phyloP scores from a whole-genome alignment of 1,140 invertebrate genomes.

The Pseudomyrmex flavicornis region DNA sequence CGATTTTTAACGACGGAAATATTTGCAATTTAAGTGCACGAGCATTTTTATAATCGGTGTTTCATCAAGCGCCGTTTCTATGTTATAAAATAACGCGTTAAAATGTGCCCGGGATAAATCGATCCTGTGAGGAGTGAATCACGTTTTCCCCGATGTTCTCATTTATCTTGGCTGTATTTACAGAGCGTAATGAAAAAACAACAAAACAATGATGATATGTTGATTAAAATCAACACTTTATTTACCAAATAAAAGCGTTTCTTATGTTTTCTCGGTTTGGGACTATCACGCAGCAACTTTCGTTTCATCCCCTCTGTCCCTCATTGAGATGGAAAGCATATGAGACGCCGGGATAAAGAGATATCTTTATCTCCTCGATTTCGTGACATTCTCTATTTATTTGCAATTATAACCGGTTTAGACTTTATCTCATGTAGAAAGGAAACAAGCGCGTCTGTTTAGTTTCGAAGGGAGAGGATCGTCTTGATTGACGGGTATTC shows the following conservation, averaged over 20 bases:
- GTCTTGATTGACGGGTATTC: slow-evolving; percentile 67
- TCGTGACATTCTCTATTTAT: slow-evolving; percentile 55
- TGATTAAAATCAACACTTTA: no score
- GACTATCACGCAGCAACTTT: not conserved
- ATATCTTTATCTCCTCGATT: slow-evolving; percentile 8
- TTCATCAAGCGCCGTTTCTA: slow-evolving; percentile 14
- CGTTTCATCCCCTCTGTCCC: not conserved
- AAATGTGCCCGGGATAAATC: slow-evolving; percentile 18
- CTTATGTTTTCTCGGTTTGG: not conserved
- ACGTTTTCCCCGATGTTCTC: not conserved
- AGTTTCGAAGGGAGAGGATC: slow-evolving; percentile 42
- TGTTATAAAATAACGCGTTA: slow-evolving; percentile 35
- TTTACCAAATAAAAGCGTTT: not conserved
- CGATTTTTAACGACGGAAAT: slow-evolving; percentile 19
- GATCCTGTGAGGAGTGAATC: slow-evolving; percentile 28
- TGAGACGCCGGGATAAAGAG: not conserved
- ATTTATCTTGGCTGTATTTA: slow-evolving; percentile 14
- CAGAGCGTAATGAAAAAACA: not conserved
- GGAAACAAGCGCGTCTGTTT: slow-evolving; percentile 57
- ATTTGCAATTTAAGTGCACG: slow-evolving; percentile 27
- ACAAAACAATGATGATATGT: not conserved
- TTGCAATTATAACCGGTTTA: slow-evolving; percentile 55
- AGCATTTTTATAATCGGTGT: slow-evolving; percentile 5
- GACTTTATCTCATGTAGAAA: slow-evolving; percentile 54
- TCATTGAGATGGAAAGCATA: slow-evolving; percentile 15